phyloP scores from a whole-genome alignment of 2,797 vertebrate genomes.

The Pseudomugil tenellus region DNA sequence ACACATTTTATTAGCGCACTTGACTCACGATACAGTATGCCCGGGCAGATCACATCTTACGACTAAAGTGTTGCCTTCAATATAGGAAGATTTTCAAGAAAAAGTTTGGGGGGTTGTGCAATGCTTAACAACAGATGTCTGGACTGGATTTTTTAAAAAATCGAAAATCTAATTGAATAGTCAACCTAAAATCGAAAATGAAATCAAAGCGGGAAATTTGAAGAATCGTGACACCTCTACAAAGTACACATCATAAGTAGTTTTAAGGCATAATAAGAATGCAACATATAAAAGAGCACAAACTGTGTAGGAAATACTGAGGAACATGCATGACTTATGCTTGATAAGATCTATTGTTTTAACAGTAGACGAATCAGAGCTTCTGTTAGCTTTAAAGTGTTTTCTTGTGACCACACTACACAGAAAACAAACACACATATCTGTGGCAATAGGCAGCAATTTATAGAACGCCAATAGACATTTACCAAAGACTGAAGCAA shows the following conservation, averaged over 20 bases:
- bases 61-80: too few species aligned
- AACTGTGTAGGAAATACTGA: not conserved
- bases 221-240: too few species aligned
- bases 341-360: not conserved
- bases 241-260: not conserved
- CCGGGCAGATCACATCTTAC: too few species aligned
- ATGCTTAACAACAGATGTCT: too few species aligned
- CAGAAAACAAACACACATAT: constrained; percentile 25
- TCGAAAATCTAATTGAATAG: too few species aligned
- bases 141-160: too few species aligned
- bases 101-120: too few species aligned
- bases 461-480: constrained; percentile 40
- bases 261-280: not conserved
- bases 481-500: constrained; percentile 46
- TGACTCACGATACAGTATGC: too few species aligned
- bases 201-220: too few species aligned
- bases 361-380: not conserved
- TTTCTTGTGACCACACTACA: not conserved
- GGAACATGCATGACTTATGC: not conserved
- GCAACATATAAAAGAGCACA: not conserved
- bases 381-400: constrained; percentile 2
- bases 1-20: too few species aligned
- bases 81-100: too few species aligned
- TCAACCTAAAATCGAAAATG: too few species aligned
- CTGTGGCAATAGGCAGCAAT: constrained; percentile 17